These are phyloP conservation scores for Nerophis lumbriciformis DNA, from an alignment of 2,113 vertebrate species.

Conservation along the genomic window DNA sequence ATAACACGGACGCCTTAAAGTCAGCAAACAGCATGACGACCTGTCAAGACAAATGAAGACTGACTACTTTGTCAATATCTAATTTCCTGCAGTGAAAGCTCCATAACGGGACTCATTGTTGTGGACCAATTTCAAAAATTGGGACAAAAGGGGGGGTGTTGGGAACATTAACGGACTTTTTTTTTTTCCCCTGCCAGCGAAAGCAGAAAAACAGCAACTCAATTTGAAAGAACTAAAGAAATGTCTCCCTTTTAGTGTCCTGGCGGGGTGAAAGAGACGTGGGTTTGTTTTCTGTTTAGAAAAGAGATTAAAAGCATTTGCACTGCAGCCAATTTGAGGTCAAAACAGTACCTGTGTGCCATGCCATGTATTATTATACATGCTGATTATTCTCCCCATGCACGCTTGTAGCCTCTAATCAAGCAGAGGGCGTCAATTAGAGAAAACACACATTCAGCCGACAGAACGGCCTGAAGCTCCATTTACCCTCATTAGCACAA, in stretches of 20 bases:
- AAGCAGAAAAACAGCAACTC: not conserved
- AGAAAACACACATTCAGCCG: too few relatives aligned
- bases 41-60: conserved; percentile 5
- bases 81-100: conserved; percentile 10
- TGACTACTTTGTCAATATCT: conserved; percentile 4
- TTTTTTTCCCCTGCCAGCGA: too few relatives aligned
- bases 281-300: conserved; percentile 13
- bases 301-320: not conserved
- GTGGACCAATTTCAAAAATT: not conserved
- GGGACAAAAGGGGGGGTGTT: not conserved
- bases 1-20: not conserved
- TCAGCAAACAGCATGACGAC: not conserved
- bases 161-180: too few relatives aligned
- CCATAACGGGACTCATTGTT: conserved; percentile 1
- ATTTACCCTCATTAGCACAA: too few relatives aligned
- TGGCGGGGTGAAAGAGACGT: conserved; percentile 6
- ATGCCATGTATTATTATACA: too few relatives aligned
- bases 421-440: not conserved
- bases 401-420: not conserved
- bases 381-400: not conserved
- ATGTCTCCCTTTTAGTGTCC: not conserved
- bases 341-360: too few relatives aligned
- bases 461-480: too few relatives aligned
- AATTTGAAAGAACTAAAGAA: conserved; percentile 6
- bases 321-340: too few relatives aligned